Evolutionary conservation across 1,140 invertebrate species (phyloP), one percentile per base, ranked within the genome.

Genomic region (Meloidogyne hapla): DNA sequence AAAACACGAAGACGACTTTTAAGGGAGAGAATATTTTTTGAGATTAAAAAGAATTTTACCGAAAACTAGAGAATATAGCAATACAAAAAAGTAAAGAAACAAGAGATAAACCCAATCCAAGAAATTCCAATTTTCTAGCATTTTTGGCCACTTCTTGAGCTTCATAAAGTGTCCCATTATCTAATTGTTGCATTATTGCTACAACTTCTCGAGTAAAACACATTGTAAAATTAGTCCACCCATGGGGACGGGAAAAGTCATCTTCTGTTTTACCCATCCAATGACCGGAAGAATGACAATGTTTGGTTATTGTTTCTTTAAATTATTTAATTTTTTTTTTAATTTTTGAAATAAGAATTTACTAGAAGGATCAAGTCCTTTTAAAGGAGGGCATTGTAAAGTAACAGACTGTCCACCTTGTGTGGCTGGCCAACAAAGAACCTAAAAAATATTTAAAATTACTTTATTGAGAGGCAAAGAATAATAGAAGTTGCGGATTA

Each of bases 151-250:
- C 93, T 77, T 92, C 90, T 78, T 93, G 90, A 87, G 92, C 92
- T 79, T 85, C 79, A 88, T 90, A 76, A 56, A 86, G 74, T 18
- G 85, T 83, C 23, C 82, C 83, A 76, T 85, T 84, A 75, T 85
- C 83, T 75, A 87, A 72, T 71, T 85, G 81, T 56, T 76, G 69
- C 84, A 87, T 84, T 56, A 86, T 86, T 70, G 83, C 79, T 18
- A 90, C 89, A 42, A 93, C 91, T 85, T 93, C 91, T 1, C 91
- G 90, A 1, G 92, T 92, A 84, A 93, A 93, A 83, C 94, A 95
- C 0, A 91, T 90, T 0, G 92, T 93, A 84, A 93, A 95, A 87
- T 94, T 93, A 6, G 93, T 94, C 91, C 93, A 95, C 1, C 93
- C 93, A 8, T 89, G 89, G 1, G 85, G 83, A 62, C 83, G 83